phyloP scores from a whole-genome alignment of 2,797 vertebrate species.

The Rachycentron canadum region DNA sequence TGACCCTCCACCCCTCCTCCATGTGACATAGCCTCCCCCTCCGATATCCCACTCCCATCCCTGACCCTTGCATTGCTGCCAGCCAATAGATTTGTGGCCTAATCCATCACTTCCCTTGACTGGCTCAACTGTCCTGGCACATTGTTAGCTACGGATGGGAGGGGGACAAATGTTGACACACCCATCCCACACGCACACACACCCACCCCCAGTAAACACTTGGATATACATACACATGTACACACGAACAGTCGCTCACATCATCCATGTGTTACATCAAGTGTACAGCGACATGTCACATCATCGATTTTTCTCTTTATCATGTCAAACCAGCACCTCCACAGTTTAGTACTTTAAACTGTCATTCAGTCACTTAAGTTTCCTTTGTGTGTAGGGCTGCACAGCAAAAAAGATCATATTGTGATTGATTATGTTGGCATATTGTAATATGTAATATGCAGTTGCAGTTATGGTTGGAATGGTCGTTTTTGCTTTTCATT shows the following conservation, averaged over 20 bases:
- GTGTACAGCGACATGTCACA: constrained; percentile 70
- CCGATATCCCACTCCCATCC: constrained; percentile 18
- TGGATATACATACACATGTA: constrained; percentile 7
- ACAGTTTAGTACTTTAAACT: constrained; percentile 56
- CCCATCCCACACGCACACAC: constrained; percentile 29
- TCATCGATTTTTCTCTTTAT: constrained; percentile 67
- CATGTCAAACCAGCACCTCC: constrained; percentile 19
- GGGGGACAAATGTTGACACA: constrained; percentile 71
- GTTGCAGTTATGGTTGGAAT: no score
- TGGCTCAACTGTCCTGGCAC: constrained; percentile 74
- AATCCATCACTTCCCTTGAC: constrained; percentile 81
- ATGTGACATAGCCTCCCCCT: constrained; percentile 48
- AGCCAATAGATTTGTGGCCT: constrained; percentile 82
- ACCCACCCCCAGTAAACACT: constrained; percentile 9
- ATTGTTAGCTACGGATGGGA: constrained; percentile 72
- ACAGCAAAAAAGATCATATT: no score
- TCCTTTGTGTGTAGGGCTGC: background rate
- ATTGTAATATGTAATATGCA: no score
- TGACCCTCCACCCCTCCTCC: constrained; percentile 55
- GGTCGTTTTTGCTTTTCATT: no score
- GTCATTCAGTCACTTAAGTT: constrained; percentile 11
- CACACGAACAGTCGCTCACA: background rate
- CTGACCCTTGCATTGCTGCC: constrained; percentile 72
- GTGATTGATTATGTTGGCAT: no score
- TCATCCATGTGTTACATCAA: constrained; percentile 29